phyloP scores from a whole-genome alignment of 2,113 vertebrate species.

The Oryzias javanicus region DNA sequence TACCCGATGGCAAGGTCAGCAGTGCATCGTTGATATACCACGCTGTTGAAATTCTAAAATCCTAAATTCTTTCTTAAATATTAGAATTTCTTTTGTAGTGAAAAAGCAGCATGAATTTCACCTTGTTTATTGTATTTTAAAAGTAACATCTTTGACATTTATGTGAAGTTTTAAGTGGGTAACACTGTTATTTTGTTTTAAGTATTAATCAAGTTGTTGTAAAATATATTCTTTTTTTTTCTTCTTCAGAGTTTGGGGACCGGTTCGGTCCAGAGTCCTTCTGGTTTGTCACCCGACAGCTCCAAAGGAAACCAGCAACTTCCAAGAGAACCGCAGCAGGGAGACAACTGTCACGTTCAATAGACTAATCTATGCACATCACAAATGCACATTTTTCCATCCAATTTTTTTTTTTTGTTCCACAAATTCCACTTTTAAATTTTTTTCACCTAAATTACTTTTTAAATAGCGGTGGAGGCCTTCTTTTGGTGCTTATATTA shows the following conservation, averaged over 20 bases:
- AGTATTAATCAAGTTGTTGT: no score
- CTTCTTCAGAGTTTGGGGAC: slow-evolving; percentile 41
- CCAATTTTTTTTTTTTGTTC: background rate
- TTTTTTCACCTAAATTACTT: no score
- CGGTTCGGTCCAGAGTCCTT: slow-evolving; percentile 34
- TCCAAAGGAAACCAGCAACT: slow-evolving; percentile 37
- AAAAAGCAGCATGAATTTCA: no score
- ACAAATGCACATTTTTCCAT: background rate
- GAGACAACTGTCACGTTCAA: slow-evolving; percentile 84
- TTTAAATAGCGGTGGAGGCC: no score
- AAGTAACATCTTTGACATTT: no score
- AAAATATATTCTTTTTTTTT: background rate
- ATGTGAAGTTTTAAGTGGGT: no score
- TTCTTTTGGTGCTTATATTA: no score
- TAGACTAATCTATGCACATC: slow-evolving; percentile 49
- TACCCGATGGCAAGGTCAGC: slow-evolving; percentile 52
- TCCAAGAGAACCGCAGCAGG: slow-evolving; percentile 33
- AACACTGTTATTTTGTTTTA: no score
- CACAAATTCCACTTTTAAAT: no score
- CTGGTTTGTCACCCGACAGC: slow-evolving; percentile 39
- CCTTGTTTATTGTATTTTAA: no score
- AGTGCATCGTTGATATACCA: background rate
- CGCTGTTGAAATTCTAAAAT: background rate
- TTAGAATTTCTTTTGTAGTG: no score
- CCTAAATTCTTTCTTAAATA: no score